These are phyloP conservation scores for Sebastes fasciatus DNA, from an alignment of 2,113 vertebrate genomes.

Conservation along the genomic window DNA sequence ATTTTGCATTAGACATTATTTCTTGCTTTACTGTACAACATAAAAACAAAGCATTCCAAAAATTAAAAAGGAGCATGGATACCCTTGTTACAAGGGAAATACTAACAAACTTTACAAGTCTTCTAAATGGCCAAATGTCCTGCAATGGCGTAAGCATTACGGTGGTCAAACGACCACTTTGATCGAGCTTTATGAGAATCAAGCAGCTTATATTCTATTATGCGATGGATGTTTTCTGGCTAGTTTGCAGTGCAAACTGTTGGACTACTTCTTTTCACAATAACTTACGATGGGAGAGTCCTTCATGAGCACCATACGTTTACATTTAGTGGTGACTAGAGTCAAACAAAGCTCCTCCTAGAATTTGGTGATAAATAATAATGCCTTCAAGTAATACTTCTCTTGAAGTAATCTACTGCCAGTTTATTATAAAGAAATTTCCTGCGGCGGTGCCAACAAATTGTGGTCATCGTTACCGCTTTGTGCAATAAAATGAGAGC, in stretches of 20 bases:
- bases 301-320: not conserved
- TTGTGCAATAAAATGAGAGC: slow-evolving; percentile 4
- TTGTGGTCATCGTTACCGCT: slow-evolving; percentile 6
- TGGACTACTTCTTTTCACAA: slow-evolving; percentile 20
- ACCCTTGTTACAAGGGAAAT: slow-evolving; percentile 84
- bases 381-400: slow-evolving; percentile 9
- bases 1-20: slow-evolving; percentile 10
- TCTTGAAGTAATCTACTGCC: slow-evolving; percentile 21
- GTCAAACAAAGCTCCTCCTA: slow-evolving; percentile 18
- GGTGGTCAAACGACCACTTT: slow-evolving; percentile 61
- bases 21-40: slow-evolving; percentile 65
- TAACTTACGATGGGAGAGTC: slow-evolving; percentile 32
- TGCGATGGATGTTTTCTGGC: slow-evolving; percentile 34
- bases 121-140: slow-evolving; percentile 82
- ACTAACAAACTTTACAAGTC: slow-evolving; percentile 70
- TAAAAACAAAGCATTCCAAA: slow-evolving; percentile 68
- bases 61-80: slow-evolving; percentile 56
- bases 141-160: slow-evolving; percentile 79
- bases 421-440: not conserved
- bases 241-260: slow-evolving; percentile 33
- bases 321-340: not conserved
- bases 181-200: slow-evolving; percentile 64
- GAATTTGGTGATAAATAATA: slow-evolving; percentile 18
- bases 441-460: not conserved
- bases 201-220: slow-evolving; percentile 62